Evolutionary conservation across 2,113 vertebrate species (phyloP).

Genomic region (Eulemur rufifrons): DNA sequence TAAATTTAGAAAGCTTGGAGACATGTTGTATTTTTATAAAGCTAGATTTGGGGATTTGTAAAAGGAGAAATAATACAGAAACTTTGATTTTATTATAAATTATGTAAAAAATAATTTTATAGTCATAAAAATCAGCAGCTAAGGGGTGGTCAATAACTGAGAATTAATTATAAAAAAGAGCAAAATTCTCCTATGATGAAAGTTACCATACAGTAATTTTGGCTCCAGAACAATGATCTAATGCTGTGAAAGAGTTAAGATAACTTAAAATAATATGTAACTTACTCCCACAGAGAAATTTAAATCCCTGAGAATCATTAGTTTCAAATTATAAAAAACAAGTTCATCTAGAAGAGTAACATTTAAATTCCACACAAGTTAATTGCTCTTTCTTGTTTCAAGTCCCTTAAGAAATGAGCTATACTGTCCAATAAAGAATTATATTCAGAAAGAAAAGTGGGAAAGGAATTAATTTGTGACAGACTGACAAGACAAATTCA

Average conservation of each 20-base stretch:
- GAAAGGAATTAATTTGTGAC: background rate
- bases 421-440: conserved; percentile 21
- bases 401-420: conserved; percentile 20
- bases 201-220: background rate
- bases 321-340: conserved; percentile 3
- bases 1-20: background rate
- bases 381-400: background rate
- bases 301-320: background rate
- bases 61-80: background rate
- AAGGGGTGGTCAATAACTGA: background rate
- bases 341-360: background rate
- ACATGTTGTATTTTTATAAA: background rate
- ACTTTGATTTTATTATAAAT: background rate
- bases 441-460: background rate
- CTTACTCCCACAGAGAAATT: background rate
- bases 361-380: conserved; percentile 17
- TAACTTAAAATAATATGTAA: background rate
- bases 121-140: background rate
- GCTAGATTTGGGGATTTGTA: background rate
- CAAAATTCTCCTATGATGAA: background rate
- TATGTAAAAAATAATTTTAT: background rate
- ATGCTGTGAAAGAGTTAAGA: background rate
- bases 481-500: background rate
- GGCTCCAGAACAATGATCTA: background rate
- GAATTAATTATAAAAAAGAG: background rate